Base-by-base conservation (phyloP, 1,140 invertebrate species). In the Maconellicoccus hirsutus region DNA sequence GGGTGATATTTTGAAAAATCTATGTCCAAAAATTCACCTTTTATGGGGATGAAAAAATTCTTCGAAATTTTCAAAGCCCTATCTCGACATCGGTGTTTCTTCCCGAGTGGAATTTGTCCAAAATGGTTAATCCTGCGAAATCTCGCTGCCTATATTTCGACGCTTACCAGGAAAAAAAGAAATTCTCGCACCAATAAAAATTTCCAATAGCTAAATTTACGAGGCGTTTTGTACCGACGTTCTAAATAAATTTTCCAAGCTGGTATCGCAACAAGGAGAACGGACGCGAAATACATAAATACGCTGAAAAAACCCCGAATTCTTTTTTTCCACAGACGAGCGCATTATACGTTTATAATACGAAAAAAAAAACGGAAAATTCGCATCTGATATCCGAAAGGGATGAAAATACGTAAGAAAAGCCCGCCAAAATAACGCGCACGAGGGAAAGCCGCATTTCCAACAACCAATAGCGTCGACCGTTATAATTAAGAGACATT, bases 401-500 rank as follows among this genome's bases (percentile, higher is more conserved):
- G 61, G 61, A 66, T 66, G 61, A 66, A 66, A 66, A 66, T 66
- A 26, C 61, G 61, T 25, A 66, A 66, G 61, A 66, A 66, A 66
- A 66, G 61, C 61, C 61, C 61, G 61, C 61, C 61, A 66, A 66
- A 66, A 66, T 16, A 25, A 4, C 19, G 19, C 10, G 10, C 8
- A 22, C 10, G 22, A 66, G 21, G 61, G 61, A 23, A 66, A 19
- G 61, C 22, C 21, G 61, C 21, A 16, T 66, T 66, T 25, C 61
- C 61, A 66, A 66, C 61, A 25, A 66, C 61, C 61, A 66, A 66
- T 66, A 66, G 61, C 61, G 61, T 66, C 61, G 61, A 66, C 61
- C 61, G 61, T 66, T 66, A 66, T 66, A 66, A 66, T 66, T 66
- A 66, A 66, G 61, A 66, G 61, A 66, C 61, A 66, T 66, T 66